Evolutionary conservation across 2,113 vertebrate genomes (phyloP), one percentile per base, ranked within the genome.

Genomic region (Leptocoma aspasia): DNA sequence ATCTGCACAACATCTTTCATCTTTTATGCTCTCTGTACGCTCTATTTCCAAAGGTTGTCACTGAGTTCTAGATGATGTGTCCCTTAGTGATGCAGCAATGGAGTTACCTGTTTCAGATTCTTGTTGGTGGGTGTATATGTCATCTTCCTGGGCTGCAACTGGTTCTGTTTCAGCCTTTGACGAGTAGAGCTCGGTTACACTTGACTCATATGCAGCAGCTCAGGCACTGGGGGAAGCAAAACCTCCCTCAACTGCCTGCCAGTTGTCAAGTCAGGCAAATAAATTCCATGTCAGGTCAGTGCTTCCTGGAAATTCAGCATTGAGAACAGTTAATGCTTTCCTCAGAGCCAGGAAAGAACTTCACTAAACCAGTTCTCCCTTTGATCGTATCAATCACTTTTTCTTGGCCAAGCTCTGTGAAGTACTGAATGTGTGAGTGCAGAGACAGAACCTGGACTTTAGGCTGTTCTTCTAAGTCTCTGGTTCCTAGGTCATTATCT

Each of bases 131-230:
- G 27, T 68, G 56, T 56, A 4, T 13, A 2, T 15, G 15, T 50
- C 26, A 72, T 13, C 63, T 79, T 63, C 24, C 18, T 65, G 49
- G 1, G 0, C 69, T 89, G 60, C 42, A 39, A 0, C 68, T 78
- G 82, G 37, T 56, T 85, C 70, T 65, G 1, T 53, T 17, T 21
- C 37, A 57, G 65, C 54, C 49, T 90, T 65, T 73, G 79, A 37
- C 63, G 60, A 18, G 54, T 2, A n/a, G 75, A 83, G 33, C 39
- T 27, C 0, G 0, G 44, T 83, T 52, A 22, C 50, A 2, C 28
- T 30, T 54, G 47, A 33, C 37, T 73, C 21, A 1, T 2, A 13
- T 4, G 23, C 64, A 78, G 80, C 41, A 76, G 52, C 50, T 72
- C 54, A n/a, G 59, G 42, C 19, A 26, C 56, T 57, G 37, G 14